Evolutionary conservation across 2,888 invertebrate genomes (phyloP).

Genomic region (Selenia dentaria): DNA sequence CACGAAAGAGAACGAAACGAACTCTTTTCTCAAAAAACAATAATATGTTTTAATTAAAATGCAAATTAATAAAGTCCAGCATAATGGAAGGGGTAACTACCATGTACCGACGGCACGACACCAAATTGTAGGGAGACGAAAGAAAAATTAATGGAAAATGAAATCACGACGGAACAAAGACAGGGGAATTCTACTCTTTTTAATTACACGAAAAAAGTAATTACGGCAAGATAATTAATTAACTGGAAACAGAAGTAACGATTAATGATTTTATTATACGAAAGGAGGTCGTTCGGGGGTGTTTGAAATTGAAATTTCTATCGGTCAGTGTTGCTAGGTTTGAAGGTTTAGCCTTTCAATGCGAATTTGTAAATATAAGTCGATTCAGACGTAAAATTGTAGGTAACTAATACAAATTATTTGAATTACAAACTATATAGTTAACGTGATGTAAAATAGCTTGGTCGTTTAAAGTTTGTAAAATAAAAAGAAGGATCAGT

Average conservation of each 20-base stretch:
- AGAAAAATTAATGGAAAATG: conserved; percentile 85
- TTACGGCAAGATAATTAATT: conserved; percentile 84
- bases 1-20: conserved; percentile 46
- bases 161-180: conserved; percentile 83
- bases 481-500: too few species aligned
- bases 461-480: too few species aligned
- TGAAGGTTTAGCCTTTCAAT: conserved; percentile 2
- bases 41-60: conserved; percentile 82
- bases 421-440: too few species aligned
- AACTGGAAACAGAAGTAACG: conserved; percentile 84
- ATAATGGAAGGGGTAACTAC: conserved; percentile 81
- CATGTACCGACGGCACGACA: conserved; percentile 76
- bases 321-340: conserved; percentile 20
- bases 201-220: conserved; percentile 85
- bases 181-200: conserved; percentile 84
- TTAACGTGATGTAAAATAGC: too few species aligned
- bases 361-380: too few species aligned
- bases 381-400: too few species aligned
- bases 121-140: conserved; percentile 86
- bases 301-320: conserved; percentile 74
- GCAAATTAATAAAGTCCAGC: conserved; percentile 81
- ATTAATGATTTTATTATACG: conserved; percentile 85
- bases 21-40: conserved; percentile 59
- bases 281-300: conserved; percentile 72
- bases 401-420: too few species aligned